Conservation (phyloP, 2,113 vertebrate species). For the Onychorhynchus coronatus region DNA sequence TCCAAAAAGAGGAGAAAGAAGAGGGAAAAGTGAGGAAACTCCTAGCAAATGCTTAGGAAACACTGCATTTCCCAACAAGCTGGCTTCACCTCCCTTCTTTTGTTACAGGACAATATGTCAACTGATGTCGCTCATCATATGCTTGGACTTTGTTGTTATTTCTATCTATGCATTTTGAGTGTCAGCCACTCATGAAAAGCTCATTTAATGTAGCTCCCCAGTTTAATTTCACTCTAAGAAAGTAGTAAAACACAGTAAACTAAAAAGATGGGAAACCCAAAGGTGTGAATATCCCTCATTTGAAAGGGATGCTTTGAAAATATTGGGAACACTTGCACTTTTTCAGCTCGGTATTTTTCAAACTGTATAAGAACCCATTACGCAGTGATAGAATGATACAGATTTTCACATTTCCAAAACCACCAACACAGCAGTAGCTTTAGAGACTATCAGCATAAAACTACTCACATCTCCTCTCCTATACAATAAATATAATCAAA, state of each 20-base stretch:
- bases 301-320: not conserved
- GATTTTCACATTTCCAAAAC: not conserved
- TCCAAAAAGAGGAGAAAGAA: not conserved
- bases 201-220: not conserved
- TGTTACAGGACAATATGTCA: not conserved
- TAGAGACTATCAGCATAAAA: not conserved
- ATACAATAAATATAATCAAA: not conserved
- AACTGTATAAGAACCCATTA: not conserved
- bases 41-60: not conserved
- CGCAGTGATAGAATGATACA: not conserved
- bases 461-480: not conserved
- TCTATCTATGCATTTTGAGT: not conserved
- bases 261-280: not conserved
- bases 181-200: not conserved
- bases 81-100: not conserved
- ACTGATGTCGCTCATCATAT: not conserved
- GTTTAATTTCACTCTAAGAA: not conserved
- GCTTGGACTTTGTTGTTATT: not conserved
- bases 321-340: not conserved
- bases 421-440: not conserved
- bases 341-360: not conserved
- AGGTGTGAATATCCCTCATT: not conserved
- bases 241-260: not conserved
- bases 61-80: not conserved
- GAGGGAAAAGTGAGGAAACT: not conserved